Evolutionary conservation across 2,888 invertebrate species (phyloP), one percentile per base, ranked within the genome.

Genomic region (Limnephilus lunatus): DNA sequence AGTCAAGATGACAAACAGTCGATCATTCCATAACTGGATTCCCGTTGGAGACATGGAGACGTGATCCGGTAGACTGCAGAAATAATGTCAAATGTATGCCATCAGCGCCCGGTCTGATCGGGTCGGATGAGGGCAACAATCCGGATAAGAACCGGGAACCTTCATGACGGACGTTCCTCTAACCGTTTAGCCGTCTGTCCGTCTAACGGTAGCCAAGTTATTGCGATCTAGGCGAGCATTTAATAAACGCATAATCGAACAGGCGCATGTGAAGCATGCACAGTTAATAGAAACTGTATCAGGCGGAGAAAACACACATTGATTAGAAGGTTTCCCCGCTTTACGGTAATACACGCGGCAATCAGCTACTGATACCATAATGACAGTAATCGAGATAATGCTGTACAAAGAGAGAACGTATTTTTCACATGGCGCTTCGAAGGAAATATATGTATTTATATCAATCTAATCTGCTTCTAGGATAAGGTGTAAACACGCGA

Each of bases 211-310:
- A 12, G 68, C 12, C 32, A 89, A 68, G 88, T 81, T 89, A 68
- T 80, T 80, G 88, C 68, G 81, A 89, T 81, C 80, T 15, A 39
- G 88, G n/a, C 88, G 32, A 80, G 12, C 88, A 81, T 35, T 89
- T 80, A 81, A 89, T 68, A n/a, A 89, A 35, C 35, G 88, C 32
- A 89, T 80, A 80, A 89, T 89, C 39, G 88, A 68, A 80, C 68
- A 80, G 30, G 81, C 88, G 35, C 88, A 89, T 80, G 88, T 89
- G 88, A 89, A 30, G 86, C 86, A 68, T 44, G 86, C 19, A 30
- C 88, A 31, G 88, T 89, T 89, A 89, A 32, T 89, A 89, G 88
- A 68, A 68, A 68, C 88, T n/a, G 88, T 89, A 80, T 80, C 80
- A 81, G 9, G 15, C n/a, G n/a, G 32, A 80, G 88, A 89, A 81